These are phyloP conservation scores for Phymanthus crucifer DNA, from an alignment of 92 coral and sea anemone genomes.

Conservation along the genomic window DNA sequence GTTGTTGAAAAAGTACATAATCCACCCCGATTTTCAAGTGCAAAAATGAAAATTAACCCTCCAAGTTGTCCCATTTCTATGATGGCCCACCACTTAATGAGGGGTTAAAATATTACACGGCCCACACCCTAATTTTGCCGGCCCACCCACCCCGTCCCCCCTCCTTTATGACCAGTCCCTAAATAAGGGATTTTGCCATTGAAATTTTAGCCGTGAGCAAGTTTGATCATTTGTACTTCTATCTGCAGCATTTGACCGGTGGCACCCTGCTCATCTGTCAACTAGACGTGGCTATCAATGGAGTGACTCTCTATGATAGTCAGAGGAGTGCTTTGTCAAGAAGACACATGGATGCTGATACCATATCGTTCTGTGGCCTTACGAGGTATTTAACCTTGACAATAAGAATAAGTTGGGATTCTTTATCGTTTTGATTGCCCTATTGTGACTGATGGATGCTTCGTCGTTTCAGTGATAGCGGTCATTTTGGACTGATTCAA, in stretches of 20 bases:
- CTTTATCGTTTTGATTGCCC: background rate
- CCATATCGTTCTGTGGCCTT: constrained; percentile 93
- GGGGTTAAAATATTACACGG: no score
- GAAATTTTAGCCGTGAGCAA: background rate
- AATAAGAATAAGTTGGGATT: background rate
- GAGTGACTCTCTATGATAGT: constrained; percentile 89
- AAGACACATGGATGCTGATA: constrained; percentile 82
- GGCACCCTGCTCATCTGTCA: constrained; percentile 90
- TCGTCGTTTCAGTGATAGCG: constrained; percentile 66
- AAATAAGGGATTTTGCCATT: background rate
- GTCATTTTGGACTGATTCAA: constrained; percentile 94
- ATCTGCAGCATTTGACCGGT: constrained; percentile 81
- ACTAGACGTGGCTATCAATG: constrained; percentile 83
- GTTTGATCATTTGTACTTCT: background rate
- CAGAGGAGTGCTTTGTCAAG: constrained; percentile 86
- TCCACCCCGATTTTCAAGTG: no score
- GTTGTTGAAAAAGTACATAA: no score
- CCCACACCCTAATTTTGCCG: no score
- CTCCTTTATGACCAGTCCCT: no score
- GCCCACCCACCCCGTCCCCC: background rate
- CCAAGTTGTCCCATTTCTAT: no score
- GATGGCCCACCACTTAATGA: no score
- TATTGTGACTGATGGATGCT: background rate
- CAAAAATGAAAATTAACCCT: no score
- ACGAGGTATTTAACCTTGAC: constrained; percentile 64